These are phyloP conservation scores for Trichonephila clavata DNA, from an alignment of 1,140 invertebrate species.

Conservation along the genomic window DNA sequence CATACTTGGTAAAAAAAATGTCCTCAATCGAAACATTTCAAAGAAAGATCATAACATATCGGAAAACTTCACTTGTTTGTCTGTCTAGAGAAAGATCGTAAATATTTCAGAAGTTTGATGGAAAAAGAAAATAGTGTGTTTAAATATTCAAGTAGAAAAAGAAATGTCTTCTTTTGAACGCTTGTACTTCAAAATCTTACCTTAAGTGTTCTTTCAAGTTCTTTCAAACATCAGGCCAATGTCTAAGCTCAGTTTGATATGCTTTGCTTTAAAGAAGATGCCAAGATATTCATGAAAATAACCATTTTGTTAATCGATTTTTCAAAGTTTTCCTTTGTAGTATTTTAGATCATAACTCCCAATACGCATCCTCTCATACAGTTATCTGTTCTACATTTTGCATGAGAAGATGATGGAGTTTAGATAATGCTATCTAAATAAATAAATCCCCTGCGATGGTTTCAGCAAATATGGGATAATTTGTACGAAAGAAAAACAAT, in stretches of 20 bases:
- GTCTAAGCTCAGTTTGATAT: neutral
- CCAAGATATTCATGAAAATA: neutral
- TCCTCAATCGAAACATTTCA: neutral
- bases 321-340: neutral
- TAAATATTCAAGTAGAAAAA: neutral
- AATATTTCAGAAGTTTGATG: neutral
- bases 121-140: neutral
- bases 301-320: neutral
- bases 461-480: too few relatives aligned
- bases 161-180: neutral
- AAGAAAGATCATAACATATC: neutral
- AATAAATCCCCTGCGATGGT: too few relatives aligned
- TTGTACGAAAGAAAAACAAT: too few relatives aligned
- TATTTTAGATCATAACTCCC: neutral
- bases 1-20: neutral
- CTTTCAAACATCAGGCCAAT: neutral
- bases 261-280: neutral
- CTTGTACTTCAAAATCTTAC: neutral
- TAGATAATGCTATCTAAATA: too few relatives aligned
- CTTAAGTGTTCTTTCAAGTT: neutral
- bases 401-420: too few relatives aligned
- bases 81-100: neutral
- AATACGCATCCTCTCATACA: too few relatives aligned
- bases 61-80: neutral
- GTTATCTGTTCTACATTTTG: too few relatives aligned